Base-by-base conservation (phyloP, 1,140 invertebrate genomes). In the Eriocheir sinensis region DNA sequence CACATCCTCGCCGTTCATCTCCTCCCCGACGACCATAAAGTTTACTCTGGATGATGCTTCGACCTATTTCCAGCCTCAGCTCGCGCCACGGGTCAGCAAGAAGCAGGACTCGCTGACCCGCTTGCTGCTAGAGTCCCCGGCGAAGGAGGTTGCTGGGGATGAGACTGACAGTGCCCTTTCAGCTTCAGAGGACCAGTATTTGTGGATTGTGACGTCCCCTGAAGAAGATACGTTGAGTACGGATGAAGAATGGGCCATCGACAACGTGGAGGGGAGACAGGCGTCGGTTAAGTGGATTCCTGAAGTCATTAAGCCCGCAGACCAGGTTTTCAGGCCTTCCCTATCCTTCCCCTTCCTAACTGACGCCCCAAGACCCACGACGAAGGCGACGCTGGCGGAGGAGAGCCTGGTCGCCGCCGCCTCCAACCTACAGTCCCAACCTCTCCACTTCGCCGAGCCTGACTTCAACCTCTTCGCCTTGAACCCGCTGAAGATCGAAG, bases 1-100 rank as follows among this genome's bases (percentile, higher is more conserved):
- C 38, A 91, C 89, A 6, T 85, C 89, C 40, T 36, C 36, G 41
- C 72, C 93, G 6, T 44, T 60, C 32, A 2, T 81, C 21, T 60
- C 60, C 21, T 83, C 88, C 32, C 93, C 93, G 3, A 94, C 93
- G 2, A 94, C 93, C 27, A 94, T 94, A 12, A 91, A 81, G 15
- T 94, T 94, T 38, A 94, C 93, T 17, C 32, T 94, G 21, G 89
- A 94, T 34, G 93, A 94, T 48, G 93, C 91, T 48, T 81, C 93
- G 8, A 36, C 36, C 17, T 94, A 85, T 32, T 60, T 89, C 8
- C 40, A 94, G 27, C 93, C 93, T 79, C 60, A 88, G 38, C 53
- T 89, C 44, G 32, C 92, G 41, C 86, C 92, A 80, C 44, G 40
- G 34, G 79, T 9, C 36, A 79, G 30, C 32, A 17, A 41, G 12